Evolutionary conservation across 2,888 invertebrate genomes (phyloP).

Genomic region (Bombyx huttoni): DNA sequence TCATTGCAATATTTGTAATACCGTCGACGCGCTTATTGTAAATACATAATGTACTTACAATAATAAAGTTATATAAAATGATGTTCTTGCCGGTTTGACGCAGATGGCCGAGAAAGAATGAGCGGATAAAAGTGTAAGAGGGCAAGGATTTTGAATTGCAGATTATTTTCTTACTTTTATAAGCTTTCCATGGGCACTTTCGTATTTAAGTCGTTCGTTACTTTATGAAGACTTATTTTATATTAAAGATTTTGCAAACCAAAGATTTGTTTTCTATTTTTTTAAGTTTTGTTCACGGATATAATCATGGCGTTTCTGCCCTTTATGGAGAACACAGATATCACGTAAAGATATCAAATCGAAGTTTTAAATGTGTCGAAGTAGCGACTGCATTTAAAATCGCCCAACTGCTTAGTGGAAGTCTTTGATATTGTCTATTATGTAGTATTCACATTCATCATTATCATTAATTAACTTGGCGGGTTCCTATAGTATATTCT

Average conservation of each 20-base stretch:
- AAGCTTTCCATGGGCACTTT: constrained; percentile 41
- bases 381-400: too few relatives aligned
- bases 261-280: too few relatives aligned
- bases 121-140: constrained; percentile 29
- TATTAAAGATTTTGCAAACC: background rate
- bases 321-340: too few relatives aligned
- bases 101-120: constrained; percentile 27
- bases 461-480: too few relatives aligned
- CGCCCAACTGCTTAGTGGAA: too few relatives aligned
- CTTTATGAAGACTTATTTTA: constrained; percentile 27
- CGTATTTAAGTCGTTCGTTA: constrained; percentile 39
- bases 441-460: too few relatives aligned
- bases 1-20: background rate
- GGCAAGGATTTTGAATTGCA: constrained; percentile 52
- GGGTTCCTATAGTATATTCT: too few relatives aligned
- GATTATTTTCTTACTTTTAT: constrained; percentile 57
- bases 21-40: background rate
- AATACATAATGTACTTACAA: background rate
- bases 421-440: too few relatives aligned
- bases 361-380: too few relatives aligned
- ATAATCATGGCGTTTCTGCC: too few relatives aligned
- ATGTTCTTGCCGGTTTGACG: constrained; percentile 16
- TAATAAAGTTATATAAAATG: background rate
- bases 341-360: too few relatives aligned
- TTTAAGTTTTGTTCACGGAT: background rate